A percentile compares a stretch with the other conserved stretches of the same genome.
phyloP scores from a whole-genome alignment of 2,113 vertebrate genomes.

The Daphoenositta chrysoptera region DNA sequence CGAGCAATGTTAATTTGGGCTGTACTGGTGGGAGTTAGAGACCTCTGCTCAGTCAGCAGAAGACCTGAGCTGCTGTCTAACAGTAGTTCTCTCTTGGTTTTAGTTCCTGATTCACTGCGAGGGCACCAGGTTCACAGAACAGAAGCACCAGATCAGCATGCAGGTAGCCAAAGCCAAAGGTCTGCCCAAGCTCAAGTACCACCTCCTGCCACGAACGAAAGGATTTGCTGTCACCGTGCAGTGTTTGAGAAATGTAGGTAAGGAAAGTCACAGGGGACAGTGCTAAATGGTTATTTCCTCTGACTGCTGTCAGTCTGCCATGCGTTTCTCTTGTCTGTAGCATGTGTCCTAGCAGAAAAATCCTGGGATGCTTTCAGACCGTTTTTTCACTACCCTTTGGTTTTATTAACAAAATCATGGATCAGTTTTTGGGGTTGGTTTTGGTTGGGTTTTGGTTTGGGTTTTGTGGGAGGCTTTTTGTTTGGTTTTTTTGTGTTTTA shows the following conservation, averaged over 20 bases:
- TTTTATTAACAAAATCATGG: neutral
- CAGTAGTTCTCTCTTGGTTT: neutral
- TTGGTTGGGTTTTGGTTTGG: neutral
- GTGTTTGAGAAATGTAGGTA: conserved; percentile 92
- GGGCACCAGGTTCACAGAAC: conserved; percentile 92
- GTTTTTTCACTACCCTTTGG: neutral
- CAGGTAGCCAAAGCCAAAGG: conserved; percentile 93
- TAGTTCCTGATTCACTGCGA: conserved; percentile 96
- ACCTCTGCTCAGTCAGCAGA: neutral
- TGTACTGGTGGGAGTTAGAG: neutral
- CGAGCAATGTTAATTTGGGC: neutral
- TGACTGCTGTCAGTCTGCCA: neutral
- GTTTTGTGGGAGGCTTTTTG: neutral
- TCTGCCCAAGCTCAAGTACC: conserved; percentile 91
- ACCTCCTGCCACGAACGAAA: conserved; percentile 93
- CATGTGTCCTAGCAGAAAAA: neutral
- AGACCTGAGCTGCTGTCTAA: neutral
- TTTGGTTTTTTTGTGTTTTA: neutral
- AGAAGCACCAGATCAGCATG: conserved; percentile 96
- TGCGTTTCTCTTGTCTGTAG: neutral
- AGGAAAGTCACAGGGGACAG: conserved; percentile 59
- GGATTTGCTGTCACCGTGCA: conserved; percentile 91
- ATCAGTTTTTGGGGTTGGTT: neutral
- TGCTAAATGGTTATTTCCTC: neutral
- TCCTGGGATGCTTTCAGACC: neutral